Conservation (phyloP, 2,113 vertebrate species). For the Lipophrys pholis region DNA sequence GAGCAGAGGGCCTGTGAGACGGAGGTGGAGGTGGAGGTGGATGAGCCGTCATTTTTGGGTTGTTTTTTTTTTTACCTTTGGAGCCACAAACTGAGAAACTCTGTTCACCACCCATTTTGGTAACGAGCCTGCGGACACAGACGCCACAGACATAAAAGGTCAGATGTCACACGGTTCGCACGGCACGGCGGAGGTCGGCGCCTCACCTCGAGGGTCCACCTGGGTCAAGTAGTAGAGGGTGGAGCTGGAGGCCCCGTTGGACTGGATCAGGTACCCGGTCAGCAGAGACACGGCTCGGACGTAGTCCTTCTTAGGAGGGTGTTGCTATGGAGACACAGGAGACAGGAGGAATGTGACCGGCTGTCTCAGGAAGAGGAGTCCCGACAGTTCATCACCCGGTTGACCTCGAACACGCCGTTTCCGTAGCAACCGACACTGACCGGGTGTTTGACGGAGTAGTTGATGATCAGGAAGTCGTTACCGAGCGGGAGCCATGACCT, state of each 20-base stretch:
- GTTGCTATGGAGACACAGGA: slow-evolving; percentile 80
- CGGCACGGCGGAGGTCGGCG: too few species aligned
- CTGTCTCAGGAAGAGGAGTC: too few species aligned
- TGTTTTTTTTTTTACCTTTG: slow-evolving; percentile 78
- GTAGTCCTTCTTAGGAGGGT: slow-evolving; percentile 89
- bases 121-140: slow-evolving; percentile 82
- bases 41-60: neutral
- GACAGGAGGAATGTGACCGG: too few species aligned
- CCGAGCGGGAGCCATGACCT: slow-evolving; percentile 91
- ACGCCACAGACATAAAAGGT: neutral
- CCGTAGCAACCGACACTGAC: slow-evolving; percentile 32
- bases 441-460: slow-evolving; percentile 88
- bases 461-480: slow-evolving; percentile 91
- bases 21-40: neutral
- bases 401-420: too few species aligned
- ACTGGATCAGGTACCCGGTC: slow-evolving; percentile 89
- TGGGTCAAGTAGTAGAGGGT: slow-evolving; percentile 90
- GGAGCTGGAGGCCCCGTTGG: slow-evolving; percentile 75
- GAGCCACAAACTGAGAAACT: slow-evolving; percentile 89
- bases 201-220: slow-evolving; percentile 88
- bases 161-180: neutral
- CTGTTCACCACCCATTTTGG: slow-evolving; percentile 91
- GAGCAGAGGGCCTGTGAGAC: neutral
- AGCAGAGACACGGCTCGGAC: slow-evolving; percentile 88
- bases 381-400: too few species aligned